A percentile compares a stretch with the other conserved stretches of the same genome.
Evolutionary conservation across 2,113 vertebrate genomes (phyloP).

Genomic region (Myotis lucifugus): DNA sequence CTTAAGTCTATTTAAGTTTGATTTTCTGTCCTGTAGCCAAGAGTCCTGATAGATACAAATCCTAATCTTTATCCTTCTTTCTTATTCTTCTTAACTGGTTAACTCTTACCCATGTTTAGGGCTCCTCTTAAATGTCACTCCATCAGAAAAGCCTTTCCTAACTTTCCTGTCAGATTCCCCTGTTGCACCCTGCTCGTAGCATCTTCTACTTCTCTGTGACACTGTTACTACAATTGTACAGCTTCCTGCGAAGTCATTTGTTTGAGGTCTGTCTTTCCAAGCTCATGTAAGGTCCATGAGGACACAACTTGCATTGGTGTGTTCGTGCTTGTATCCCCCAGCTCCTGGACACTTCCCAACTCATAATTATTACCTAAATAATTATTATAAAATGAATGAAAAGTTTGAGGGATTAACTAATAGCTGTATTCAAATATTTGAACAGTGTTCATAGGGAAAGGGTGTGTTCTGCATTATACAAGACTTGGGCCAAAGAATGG

Average conservation of each 20-base stretch:
- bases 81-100: not conserved
- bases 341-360: not conserved
- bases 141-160: not conserved
- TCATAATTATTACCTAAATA: not conserved
- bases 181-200: not conserved
- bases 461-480: not conserved
- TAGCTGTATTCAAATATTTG: not conserved
- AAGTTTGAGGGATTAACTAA: not conserved
- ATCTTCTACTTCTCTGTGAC: not conserved
- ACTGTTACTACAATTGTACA: not conserved
- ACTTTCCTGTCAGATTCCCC: not conserved
- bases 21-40: not conserved
- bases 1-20: not conserved
- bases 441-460: not conserved
- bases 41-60: not conserved
- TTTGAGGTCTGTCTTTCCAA: not conserved
- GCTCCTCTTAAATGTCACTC: not conserved
- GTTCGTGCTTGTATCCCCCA: not conserved
- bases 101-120: not conserved
- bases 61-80: not conserved
- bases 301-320: too few species aligned
- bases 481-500: not conserved
- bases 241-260: not conserved
- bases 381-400: not conserved
- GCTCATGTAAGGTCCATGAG: not conserved